Conservation (phyloP, 2,797 vertebrate genomes). For the Crocidura indochinensis region DNA sequence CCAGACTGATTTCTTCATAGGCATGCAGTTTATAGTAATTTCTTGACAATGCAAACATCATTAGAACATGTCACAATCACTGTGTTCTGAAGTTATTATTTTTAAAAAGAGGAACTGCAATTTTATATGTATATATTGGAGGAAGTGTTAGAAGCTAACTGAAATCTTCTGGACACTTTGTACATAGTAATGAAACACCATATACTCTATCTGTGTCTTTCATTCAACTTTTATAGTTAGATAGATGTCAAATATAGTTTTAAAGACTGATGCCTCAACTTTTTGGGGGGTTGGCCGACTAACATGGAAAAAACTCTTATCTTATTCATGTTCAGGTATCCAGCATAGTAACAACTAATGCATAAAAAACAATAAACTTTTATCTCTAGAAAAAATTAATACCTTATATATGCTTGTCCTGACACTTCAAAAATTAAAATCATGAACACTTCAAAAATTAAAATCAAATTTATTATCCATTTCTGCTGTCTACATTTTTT, state of each 20-base stretch:
- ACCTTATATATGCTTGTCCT: background rate
- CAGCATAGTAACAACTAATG: background rate
- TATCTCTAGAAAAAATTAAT: no score
- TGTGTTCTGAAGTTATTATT: background rate
- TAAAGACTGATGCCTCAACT: slow-evolving; percentile 45
- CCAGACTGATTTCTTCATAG: slow-evolving; percentile 46
- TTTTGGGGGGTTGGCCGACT: slow-evolving; percentile 23
- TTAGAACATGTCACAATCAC: slow-evolving; percentile 51
- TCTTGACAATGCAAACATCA: slow-evolving; percentile 29
- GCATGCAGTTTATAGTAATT: background rate
- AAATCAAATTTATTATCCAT: slow-evolving; percentile 1
- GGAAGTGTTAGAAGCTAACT: background rate
- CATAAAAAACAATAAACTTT: background rate
- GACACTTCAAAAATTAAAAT: background rate
- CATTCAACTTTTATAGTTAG: background rate
- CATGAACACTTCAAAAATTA: background rate
- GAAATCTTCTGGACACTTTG: background rate
- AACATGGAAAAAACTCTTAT: background rate
- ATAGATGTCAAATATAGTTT: background rate
- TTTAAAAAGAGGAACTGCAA: slow-evolving; percentile 61
- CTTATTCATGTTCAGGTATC: background rate
- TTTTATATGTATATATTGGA: background rate
- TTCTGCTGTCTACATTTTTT: background rate
- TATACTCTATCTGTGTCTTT: background rate
- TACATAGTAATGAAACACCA: background rate